Evolutionary conservation across 2,113 vertebrate genomes (phyloP).

Genomic region (Hippocampus abdominalis): DNA sequence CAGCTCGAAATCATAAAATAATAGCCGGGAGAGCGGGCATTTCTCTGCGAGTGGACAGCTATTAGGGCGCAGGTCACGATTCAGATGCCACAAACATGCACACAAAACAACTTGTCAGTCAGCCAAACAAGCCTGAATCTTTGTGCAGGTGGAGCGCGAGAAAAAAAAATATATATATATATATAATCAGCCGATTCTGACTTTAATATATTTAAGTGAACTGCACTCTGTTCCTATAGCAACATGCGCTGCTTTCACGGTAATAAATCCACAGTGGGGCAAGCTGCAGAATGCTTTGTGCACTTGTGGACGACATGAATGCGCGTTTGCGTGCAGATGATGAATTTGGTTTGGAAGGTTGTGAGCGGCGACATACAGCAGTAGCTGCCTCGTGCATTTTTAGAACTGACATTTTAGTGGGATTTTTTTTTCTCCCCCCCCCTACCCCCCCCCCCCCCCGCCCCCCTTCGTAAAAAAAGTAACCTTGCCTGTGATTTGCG

Average conservation of each 20-base stretch:
- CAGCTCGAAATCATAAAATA: constrained; percentile 47
- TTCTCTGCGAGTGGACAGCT: constrained; percentile 7
- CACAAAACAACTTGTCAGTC: constrained; percentile 11
- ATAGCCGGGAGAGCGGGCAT: constrained; percentile 3
- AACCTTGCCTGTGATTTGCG: constrained; percentile 10
- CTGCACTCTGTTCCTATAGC: constrained; percentile 31
- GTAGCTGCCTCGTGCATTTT: constrained; percentile 36
- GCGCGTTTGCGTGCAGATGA: constrained; percentile 27
- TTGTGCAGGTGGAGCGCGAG: not conserved
- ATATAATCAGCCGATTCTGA: constrained; percentile 13
- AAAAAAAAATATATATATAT: too few relatives aligned
- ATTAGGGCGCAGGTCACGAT: constrained; percentile 2
- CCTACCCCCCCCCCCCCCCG: not conserved
- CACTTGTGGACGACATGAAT: constrained; percentile 14
- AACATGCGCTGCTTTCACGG: constrained; percentile 28
- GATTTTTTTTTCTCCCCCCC: not conserved
- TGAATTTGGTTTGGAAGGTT: constrained; percentile 51
- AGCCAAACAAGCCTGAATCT: constrained; percentile 7
- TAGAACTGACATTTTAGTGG: constrained; percentile 39
- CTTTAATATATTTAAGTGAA: constrained; percentile 19
- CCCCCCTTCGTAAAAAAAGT: constrained; percentile 13
- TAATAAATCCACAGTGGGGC: constrained; percentile 44
- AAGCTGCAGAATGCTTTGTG: constrained; percentile 26
- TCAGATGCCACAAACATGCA: not conserved
- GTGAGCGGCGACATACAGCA: constrained; percentile 13